Evolutionary conservation across 2,888 invertebrate species (phyloP).

Genomic region (Chymomyza amoena): DNA sequence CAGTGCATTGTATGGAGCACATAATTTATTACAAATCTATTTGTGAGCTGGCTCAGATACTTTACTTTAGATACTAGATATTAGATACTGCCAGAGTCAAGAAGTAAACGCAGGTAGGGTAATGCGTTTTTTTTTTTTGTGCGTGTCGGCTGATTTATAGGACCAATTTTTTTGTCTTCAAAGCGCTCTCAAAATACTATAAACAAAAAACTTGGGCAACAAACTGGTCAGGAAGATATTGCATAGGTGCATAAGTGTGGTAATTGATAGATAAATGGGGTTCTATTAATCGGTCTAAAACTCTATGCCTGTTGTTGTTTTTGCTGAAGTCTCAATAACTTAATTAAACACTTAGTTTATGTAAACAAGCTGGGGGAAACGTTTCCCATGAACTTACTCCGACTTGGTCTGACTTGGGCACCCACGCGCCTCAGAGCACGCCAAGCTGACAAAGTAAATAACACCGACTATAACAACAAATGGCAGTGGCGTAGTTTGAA

Average conservation of each 20-base stretch:
- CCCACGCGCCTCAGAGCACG: constrained; percentile 48
- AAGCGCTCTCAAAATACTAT: neutral
- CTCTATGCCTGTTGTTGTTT: constrained; percentile 16
- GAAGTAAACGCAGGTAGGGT: neutral
- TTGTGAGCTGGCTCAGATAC: constrained; percentile 22
- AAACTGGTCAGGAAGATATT: constrained; percentile 36
- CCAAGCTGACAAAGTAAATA: constrained; percentile 5
- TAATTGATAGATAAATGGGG: neutral
- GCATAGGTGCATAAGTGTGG: no score
- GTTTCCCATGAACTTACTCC: constrained; percentile 55
- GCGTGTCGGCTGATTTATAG: constrained; percentile 50
- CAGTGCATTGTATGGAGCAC: constrained; percentile 33
- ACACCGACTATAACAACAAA: constrained; percentile 9
- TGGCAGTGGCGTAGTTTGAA: no score
- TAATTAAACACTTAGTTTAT: constrained; percentile 53
- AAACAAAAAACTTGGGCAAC: constrained; percentile 66
- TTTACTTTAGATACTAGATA: constrained; percentile 1
- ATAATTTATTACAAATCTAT: constrained; percentile 70
- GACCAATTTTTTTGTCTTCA: neutral
- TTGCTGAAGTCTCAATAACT: constrained; percentile 46
- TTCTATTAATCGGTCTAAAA: neutral
- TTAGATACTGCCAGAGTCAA: neutral
- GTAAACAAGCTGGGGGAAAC: neutral
- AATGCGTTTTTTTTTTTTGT: constrained; percentile 29
- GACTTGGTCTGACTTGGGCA: constrained; percentile 45